Base-by-base conservation (phyloP, 2,888 invertebrate species). In the Eupithecia centaureata region DNA sequence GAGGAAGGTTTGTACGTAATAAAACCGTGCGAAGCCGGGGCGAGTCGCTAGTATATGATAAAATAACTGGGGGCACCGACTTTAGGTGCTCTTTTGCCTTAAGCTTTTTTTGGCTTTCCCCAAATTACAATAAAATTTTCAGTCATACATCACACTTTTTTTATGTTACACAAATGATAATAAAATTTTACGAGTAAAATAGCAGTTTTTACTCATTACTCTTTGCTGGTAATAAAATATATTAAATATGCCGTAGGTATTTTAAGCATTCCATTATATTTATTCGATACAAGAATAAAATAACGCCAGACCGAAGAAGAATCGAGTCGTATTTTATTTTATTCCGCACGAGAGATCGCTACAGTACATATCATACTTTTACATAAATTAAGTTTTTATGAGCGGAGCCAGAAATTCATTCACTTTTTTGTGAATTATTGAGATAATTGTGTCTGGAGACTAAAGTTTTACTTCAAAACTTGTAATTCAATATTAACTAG, bases 261-360 rank as follows among this genome's bases (percentile, higher is more conserved):
- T 27, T 28, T 30, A 28, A 56, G 15, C 15, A 54, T 18, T 56
- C 2, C 30, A 10, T 56, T 3, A 4, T 57, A 32, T 18, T 22
- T 57, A 30, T 57, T 13, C 15, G 18, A 12, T 30, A 1, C 18
- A 22, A 4, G 1, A 32, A 32, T 57, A 33, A 32, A 57, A 57
- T 57, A 57, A 12, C 57, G 10, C 57, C 18, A 30, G 57, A 57
- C 57, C 13, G 8, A 32, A 18, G 8, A 32, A 18, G 57, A 32
- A 32, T 33, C 18, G 13, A 30, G 57, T 77, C 77, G 77, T 78
- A 79, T 81, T 75, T 77, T 73, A 72, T 79, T 71, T 72, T 76
- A 77, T 78, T 77, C 78, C 76, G 73, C 76, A 72, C 76, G 68
- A 69, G 68, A 74, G 67, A 71, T 73, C 57, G 65, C 67, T 64